Conservation (phyloP, 2,888 invertebrate species). For the Penaeus monodon region DNA sequence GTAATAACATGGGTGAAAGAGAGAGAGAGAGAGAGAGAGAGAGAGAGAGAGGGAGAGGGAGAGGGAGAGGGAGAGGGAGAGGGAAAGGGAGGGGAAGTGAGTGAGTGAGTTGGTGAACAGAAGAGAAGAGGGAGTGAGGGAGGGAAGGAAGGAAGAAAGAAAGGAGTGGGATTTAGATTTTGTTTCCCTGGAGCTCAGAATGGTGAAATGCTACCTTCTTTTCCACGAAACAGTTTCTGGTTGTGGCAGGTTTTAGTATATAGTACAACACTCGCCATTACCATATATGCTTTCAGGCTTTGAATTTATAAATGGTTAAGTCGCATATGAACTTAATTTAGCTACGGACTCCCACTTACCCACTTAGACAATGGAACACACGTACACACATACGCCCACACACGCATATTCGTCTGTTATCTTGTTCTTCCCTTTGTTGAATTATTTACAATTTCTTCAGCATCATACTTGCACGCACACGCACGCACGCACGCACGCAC, state of each 20-base stretch:
- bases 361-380: background rate
- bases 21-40: constrained; percentile 1
- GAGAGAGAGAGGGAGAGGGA: constrained; percentile 3
- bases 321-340: background rate
- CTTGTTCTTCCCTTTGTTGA: no score
- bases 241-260: no score
- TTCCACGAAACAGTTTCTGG: no score
- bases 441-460: background rate
- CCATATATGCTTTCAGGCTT: background rate
- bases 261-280: background rate
- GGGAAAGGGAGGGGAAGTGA: no score
- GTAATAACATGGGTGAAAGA: background rate
- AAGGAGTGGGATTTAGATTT: no score
- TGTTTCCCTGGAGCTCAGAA: no score
- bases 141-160: no score
- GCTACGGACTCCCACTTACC: background rate
- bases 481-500: background rate
- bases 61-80: no score
- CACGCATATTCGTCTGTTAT: no score
- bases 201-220: no score
- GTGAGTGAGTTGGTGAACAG: no score
- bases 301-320: background rate
- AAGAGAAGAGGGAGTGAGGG: no score
- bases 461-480: background rate
- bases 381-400: background rate